Percentiles rank a stretch among this genome's conserved stretches.
phyloP scores from a whole-genome alignment of 2,888 invertebrate species.

The Colostygia pectinataria region DNA sequence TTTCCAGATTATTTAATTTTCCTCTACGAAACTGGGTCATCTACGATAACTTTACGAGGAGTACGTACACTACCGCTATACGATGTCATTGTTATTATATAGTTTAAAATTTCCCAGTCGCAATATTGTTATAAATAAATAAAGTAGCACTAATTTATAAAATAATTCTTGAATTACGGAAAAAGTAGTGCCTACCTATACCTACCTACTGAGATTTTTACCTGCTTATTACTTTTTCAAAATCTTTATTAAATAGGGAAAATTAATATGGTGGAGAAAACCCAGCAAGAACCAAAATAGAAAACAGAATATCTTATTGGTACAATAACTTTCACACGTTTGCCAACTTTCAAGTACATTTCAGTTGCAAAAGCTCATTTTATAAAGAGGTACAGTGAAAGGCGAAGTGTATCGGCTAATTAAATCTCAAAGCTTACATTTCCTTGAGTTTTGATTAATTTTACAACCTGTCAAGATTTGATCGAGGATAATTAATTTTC shows the following conservation, averaged over 20 bases:
- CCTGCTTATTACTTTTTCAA: too few species aligned
- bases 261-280: background rate
- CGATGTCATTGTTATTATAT: too few species aligned
- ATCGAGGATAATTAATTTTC: slow-evolving; percentile 27
- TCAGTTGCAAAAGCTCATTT: slow-evolving; percentile 17
- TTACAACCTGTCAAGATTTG: slow-evolving; percentile 24
- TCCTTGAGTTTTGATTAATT: slow-evolving; percentile 35
- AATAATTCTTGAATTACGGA: too few species aligned
- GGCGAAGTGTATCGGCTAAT: slow-evolving; percentile 27
- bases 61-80: too few species aligned
- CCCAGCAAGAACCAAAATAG: slow-evolving; percentile 7
- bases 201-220: too few species aligned
- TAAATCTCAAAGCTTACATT: slow-evolving; percentile 32
- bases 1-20: background rate
- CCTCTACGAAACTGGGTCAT: background rate
- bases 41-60: too few species aligned
- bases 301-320: slow-evolving; percentile 9
- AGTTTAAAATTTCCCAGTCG: background rate
- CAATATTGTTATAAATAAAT: background rate
- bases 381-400: slow-evolving; percentile 31
- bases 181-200: too few species aligned
- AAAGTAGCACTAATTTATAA: too few species aligned
- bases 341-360: slow-evolving; percentile 20
- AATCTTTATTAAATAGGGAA: too few species aligned
- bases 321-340: slow-evolving; percentile 15